Percentiles rank a stretch among this genome's conserved stretches.
phyloP scores from a whole-genome alignment of 2,797 vertebrate species.

The Etheostoma perlongum region DNA sequence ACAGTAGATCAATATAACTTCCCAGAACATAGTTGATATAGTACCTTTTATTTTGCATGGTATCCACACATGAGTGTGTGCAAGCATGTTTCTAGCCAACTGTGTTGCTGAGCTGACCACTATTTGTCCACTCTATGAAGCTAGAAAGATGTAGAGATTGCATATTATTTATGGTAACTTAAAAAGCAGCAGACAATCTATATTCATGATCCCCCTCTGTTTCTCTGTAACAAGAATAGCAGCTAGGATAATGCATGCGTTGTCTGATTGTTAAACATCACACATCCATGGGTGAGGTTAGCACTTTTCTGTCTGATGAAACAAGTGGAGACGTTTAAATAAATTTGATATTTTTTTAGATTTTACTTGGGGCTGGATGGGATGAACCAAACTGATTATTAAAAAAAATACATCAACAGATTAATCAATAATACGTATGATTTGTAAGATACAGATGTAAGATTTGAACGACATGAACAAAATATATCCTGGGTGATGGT shows the following conservation, averaged over 20 bases:
- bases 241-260: not conserved
- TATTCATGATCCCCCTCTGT: slow-evolving; percentile 3
- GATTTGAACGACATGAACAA: not conserved
- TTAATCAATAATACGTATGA: slow-evolving; percentile 8
- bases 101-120: not conserved
- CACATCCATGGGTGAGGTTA: not conserved
- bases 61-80: too few species aligned
- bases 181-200: not conserved
- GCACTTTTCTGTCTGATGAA: not conserved
- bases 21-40: too few species aligned
- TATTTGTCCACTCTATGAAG: not conserved
- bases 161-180: not conserved
- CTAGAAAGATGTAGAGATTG: not conserved
- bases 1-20: not conserved
- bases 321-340: not conserved
- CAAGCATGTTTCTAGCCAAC: not conserved
- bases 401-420: too few species aligned
- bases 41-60: too few species aligned
- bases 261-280: not conserved
- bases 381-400: not conserved
- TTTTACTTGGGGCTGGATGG: too few species aligned
- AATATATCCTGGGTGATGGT: not conserved
- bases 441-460: not conserved
- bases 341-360: not conserved
- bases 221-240: not conserved